Percentiles rank a stretch among this genome's conserved stretches.
These are phyloP conservation scores for Ammodytes marinus DNA, from an alignment of 2,113 vertebrate genomes.

Conservation along the genomic window DNA sequence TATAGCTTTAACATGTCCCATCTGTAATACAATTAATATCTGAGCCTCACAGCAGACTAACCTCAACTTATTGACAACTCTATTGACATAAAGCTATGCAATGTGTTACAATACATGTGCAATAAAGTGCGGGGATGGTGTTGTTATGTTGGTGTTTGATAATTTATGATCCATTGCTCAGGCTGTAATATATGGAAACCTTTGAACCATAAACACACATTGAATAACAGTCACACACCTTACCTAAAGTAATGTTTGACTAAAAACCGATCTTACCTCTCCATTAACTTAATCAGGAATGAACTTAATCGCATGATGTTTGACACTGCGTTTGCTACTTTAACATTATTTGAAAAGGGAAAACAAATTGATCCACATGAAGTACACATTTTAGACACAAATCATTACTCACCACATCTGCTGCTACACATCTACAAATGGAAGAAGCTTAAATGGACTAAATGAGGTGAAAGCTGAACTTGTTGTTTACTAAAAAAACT, in stretches of 20 bases:
- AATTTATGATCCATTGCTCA: neutral
- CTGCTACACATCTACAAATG: neutral
- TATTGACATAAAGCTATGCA: neutral
- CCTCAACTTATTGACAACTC: neutral
- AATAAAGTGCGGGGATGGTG: neutral
- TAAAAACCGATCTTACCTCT: neutral
- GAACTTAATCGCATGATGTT: neutral
- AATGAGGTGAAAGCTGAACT: neutral
- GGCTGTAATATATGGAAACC: conserved; percentile 32
- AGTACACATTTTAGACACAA: neutral
- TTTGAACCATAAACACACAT: conserved; percentile 38
- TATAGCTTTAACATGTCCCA: neutral
- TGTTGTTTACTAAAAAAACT: neutral
- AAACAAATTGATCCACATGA: neutral
- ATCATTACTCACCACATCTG: neutral
- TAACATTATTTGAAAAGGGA: neutral
- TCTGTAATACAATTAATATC: neutral
- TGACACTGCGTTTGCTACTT: neutral
- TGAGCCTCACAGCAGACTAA: neutral
- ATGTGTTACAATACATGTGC: neutral
- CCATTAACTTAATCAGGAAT: neutral
- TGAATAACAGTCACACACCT: conserved; percentile 13
- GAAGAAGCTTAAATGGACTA: neutral
- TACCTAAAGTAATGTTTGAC: neutral
- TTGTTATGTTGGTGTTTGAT: neutral